Evolutionary conservation across 2,113 vertebrate genomes (phyloP), one percentile per base, ranked within the genome.

Genomic region (Arvicanthis niloticus): DNA sequence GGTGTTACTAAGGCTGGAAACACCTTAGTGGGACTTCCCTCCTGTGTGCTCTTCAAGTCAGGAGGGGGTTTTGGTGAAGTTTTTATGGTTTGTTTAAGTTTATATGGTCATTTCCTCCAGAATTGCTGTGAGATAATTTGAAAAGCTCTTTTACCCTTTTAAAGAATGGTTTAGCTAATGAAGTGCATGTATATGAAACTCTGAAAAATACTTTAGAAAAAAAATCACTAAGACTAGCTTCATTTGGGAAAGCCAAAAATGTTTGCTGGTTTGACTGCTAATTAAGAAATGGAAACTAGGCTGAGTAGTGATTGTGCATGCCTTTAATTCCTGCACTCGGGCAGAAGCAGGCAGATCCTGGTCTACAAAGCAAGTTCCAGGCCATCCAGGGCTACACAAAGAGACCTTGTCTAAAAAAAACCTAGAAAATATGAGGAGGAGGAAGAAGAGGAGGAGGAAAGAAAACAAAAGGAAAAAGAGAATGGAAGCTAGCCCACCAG

Each of bases 161-260:
- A 65, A 51, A 81, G 92, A 94, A 34, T 56, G 72, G 0, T 65
- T 88, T 40, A 92, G 37, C 62, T 92, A 29, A 92, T 75, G n/a
- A 89, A 42, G 48, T 72, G 5, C 5, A 84, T 15, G 68, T 91
- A 34, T n/a, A 1, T 89, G 72, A 72, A 94, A 67, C 19, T 88
- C 37, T 65, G 45, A 76, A 82, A 80, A 81, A 45, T 67, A 37
- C 24, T 67, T 19, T 13, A 94, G 21, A 62, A 24, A 62, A 58
- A 84, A 75, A 93, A 89, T 65, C 42, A 85, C 76, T 89, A 92
- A 90, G 45, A 93, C 60, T 76, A 53, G 29, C 48, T 67, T 94
- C 96, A 53, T 88, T 93, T 97, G 45, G 72, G 13, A 75, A 96
- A 82, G 19, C 7, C 11, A 94, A 80, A 11, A 75, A 21, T 76